Base-by-base conservation (phyloP, 1,140 invertebrate genomes). In the Papilio machaon region DNA sequence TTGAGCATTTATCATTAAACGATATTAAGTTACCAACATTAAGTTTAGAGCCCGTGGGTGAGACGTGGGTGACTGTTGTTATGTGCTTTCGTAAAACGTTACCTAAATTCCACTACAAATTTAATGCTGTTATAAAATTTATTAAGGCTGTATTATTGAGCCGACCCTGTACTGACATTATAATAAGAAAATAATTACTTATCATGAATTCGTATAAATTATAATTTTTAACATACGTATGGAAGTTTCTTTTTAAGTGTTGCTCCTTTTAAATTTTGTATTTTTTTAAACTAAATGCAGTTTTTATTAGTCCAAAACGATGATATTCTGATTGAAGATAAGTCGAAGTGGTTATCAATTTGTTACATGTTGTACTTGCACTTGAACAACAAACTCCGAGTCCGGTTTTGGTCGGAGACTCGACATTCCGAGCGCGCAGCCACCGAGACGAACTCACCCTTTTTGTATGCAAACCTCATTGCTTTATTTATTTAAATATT, bases 41-140 rank as follows among this genome's bases (percentile, higher is more conserved):
- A 54, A n/a, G 54, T 58, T 58, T 58, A 80, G 76, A 83, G 73
- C 13, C 10, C 11, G 60, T 70, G 64, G 64, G 64, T 70, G 64
- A 38, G 64, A 70, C 64, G 64, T 70, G 64, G 64, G 64, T 30
- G 64, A 70, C 58, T 70, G 11, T 64, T 70, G 11, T 64, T 64
- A 64, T 70, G 6, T 70, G 11, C 64, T 13, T 35, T 70, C 64
- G 30, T 35, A 70, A 70, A 70, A 70, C 64, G 35, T 35, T 70
- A 70, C 64, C 30, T 35, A 35, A 70, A 70, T 35, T 70, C 54
- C 54, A 9, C 54, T 58, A 58, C 64, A 70, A 70, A 10, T 70
- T 35, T 70, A 70, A 10, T 64, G 23, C 8, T 70, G 23, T 17
- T 38, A 15, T 70, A 38, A 70, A 35, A 35, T 70, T 64, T 60